A percentile compares a stretch with the other conserved stretches of the same genome.
phyloP scores from a whole-genome alignment of 2,797 vertebrate genomes.

The Euphonia xanthogaster region DNA sequence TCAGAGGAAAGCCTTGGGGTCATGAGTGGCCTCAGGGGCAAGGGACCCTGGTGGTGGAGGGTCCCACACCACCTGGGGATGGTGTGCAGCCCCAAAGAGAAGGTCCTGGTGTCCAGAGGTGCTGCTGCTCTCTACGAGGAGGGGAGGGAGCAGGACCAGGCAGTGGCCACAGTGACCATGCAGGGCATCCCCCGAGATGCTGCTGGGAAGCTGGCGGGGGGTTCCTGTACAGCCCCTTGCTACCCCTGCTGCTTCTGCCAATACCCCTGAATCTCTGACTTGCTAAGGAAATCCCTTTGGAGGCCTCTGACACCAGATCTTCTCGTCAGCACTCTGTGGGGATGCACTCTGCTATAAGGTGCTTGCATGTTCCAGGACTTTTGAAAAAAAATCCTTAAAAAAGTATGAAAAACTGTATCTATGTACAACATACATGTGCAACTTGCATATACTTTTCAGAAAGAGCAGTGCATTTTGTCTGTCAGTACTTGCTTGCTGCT shows the following conservation, averaged over 20 bases:
- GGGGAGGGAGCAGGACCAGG: fast-evolving
- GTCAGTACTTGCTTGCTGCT: not conserved
- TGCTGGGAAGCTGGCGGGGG: fast-evolving
- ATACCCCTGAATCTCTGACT: not conserved
- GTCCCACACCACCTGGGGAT: fast-evolving
- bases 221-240: not conserved
- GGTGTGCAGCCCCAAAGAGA: not conserved
- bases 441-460: not conserved
- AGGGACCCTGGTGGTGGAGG: not conserved
- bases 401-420: not conserved
- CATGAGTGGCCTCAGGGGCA: fast-evolving
- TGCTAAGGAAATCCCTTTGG: not conserved
- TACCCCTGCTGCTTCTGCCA: not conserved
- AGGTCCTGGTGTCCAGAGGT: fast-evolving
- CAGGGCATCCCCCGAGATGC: not conserved
- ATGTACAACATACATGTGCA: fast-evolving
- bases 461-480: not conserved
- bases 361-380: not conserved
- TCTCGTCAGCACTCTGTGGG: fast-evolving
- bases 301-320: not conserved
- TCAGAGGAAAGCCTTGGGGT: not conserved
- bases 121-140: not conserved
- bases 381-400: fast-evolving
- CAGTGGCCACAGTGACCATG: fast-evolving
- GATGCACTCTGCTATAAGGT: not conserved